Percentiles rank a stretch among this genome's conserved stretches.
phyloP scores from a whole-genome alignment of 2,888 invertebrate genomes.

The Eupelmus urozonus region DNA sequence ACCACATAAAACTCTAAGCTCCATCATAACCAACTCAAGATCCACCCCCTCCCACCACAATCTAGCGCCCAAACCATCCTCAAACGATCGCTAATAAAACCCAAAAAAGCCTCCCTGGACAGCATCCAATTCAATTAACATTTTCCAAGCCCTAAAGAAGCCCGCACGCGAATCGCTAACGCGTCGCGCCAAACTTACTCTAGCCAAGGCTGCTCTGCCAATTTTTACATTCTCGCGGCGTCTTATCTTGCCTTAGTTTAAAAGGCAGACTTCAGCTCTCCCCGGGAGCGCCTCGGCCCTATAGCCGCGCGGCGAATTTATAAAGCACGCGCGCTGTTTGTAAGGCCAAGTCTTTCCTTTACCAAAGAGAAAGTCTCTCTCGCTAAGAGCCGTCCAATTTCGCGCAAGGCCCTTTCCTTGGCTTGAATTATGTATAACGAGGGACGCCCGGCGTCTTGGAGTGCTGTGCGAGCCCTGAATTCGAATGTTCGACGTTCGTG shows the following conservation, averaged over 20 bases:
- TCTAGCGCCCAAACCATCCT: slow-evolving; percentile 3
- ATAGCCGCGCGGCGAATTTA: slow-evolving; percentile 46
- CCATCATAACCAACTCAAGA: neutral
- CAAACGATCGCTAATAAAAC: neutral
- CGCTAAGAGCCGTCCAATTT: slow-evolving; percentile 41
- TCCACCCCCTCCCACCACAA: neutral
- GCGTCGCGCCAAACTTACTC: no score
- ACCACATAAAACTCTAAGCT: no score
- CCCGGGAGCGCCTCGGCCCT: neutral
- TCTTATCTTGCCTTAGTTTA: slow-evolving; percentile 51
- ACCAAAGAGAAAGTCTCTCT: slow-evolving; percentile 5
- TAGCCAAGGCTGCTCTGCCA: no score
- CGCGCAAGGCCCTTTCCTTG: slow-evolving; percentile 9
- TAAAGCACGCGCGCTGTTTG: slow-evolving; percentile 7
- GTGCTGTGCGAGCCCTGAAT: slow-evolving; percentile 9
- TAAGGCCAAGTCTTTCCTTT: slow-evolving; percentile 9
- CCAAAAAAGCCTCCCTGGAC: slow-evolving; percentile 42
- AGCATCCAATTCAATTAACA: slow-evolving; percentile 57
- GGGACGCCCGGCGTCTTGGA: no score
- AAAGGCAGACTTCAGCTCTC: slow-evolving; percentile 28
- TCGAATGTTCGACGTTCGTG: slow-evolving; percentile 22
- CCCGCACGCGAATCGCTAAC: no score
- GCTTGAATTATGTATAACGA: no score
- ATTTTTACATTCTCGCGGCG: slow-evolving; percentile 51
- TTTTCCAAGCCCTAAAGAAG: no score